Evolutionary conservation across 2,888 invertebrate genomes (phyloP), one percentile per base, ranked within the genome.

Genomic region (Mythimna pallens): DNA sequence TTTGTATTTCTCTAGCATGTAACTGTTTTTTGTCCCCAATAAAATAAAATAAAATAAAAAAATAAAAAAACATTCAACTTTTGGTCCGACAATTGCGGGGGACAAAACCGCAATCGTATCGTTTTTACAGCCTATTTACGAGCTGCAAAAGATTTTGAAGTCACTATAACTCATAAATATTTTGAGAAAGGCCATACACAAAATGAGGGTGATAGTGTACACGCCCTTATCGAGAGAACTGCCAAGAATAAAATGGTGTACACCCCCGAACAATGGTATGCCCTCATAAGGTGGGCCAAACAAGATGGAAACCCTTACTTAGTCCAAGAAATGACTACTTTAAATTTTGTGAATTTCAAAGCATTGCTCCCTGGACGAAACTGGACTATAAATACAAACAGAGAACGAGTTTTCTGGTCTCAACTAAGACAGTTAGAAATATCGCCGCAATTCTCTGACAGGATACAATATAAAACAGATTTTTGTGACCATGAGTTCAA

Each of bases 241-340:
- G 57, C 66, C 43, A 66, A 66, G 43, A 66, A 66, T 66, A 66
- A 66, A 66, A 57, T 64, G 52, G 64, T 73, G 63, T 73, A 73
- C 47, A 64, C 68, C 57, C 64, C 68, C 58, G 68, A 73, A 52
- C 68, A 73, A 70, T 74, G 65, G 69, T 74, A 73, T 69, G 64
- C 52, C 43, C 65, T 65, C 25, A 65, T 69, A 54, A 65, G 65
- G 52, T 74, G 70, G 65, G 65, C 73, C 40, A 74, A 69, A 50
- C 52, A 65, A 54, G 57, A 66, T 66, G 57, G 66, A 54, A 68
- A 65, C 59, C 76, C 65, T 36, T 61, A 72, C 34, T 3, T 66
- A 72, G 68, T 76, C 57, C 64, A 67, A 54, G 66, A 76, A 76
- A 69, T 76, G 62, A 76, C 55, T 59, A 76, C 63, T 54, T 57